These are phyloP conservation scores for Cuniculus paca DNA, from an alignment of 2,797 vertebrate genomes.

Conservation along the genomic window DNA sequence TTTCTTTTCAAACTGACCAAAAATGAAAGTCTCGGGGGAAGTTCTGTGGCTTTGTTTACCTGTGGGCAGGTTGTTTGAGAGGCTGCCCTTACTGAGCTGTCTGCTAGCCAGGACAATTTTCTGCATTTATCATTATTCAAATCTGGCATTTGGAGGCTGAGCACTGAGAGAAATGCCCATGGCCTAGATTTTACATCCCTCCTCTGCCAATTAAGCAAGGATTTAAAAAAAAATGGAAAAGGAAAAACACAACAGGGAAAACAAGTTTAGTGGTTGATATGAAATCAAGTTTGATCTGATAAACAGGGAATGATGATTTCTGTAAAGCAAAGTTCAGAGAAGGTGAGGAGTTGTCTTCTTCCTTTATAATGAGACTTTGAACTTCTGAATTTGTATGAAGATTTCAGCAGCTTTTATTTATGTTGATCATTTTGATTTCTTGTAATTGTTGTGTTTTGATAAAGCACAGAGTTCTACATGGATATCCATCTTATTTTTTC, in stretches of 20 bases:
- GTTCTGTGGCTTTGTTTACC: background rate
- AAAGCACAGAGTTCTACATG: background rate
- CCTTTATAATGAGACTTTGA: background rate
- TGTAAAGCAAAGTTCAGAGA: constrained; percentile 18
- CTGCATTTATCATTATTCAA: constrained; percentile 35
- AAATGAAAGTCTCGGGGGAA: background rate
- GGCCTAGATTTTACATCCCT: constrained; percentile 4
- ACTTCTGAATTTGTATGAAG: background rate
- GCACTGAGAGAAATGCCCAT: background rate
- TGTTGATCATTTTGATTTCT: background rate
- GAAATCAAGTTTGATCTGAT: constrained; percentile 54
- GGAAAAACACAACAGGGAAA: background rate
- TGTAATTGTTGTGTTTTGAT: background rate
- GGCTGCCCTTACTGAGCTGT: background rate
- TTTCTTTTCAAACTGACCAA: background rate
- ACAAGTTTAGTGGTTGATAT: background rate
- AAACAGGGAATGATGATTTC: background rate
- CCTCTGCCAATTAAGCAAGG: background rate
- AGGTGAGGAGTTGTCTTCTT: background rate
- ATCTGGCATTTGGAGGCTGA: constrained; percentile 35
- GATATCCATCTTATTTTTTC: no score
- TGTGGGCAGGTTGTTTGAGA: background rate
- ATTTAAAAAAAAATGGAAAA: background rate
- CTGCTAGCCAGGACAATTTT: background rate
- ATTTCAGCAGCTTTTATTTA: background rate